Percentiles rank a stretch among this genome's conserved stretches.
Conservation (phyloP, 2,888 invertebrate species). For the Eutolmus rufibarbis region DNA sequence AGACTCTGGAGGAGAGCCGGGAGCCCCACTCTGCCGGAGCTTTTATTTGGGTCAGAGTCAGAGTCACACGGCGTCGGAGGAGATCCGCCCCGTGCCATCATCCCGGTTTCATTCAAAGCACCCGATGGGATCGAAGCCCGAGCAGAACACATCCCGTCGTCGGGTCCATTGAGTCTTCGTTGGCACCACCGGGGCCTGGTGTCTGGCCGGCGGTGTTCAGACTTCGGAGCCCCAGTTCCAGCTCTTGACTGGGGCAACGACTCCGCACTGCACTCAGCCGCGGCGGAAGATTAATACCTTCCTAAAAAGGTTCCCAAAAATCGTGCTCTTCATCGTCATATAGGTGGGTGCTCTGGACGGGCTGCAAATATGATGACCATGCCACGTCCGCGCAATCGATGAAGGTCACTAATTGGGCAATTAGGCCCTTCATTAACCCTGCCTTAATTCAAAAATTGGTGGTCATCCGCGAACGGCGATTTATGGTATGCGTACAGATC, state of each 20-base stretch:
- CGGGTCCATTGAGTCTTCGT: neutral
- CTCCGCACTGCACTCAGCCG: neutral
- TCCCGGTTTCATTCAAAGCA: neutral
- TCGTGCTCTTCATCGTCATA: neutral
- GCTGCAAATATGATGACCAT: neutral
- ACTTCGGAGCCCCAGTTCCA: neutral
- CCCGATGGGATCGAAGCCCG: neutral
- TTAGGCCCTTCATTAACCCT: neutral
- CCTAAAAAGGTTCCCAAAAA: neutral
- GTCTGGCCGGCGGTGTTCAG: neutral
- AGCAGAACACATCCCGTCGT: neutral
- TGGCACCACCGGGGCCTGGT: neutral
- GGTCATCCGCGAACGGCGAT: neutral
- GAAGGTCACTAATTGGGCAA: neutral
- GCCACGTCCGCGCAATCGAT: neutral
- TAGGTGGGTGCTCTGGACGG: neutral
- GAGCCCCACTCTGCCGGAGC: neutral
- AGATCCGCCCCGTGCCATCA: neutral
- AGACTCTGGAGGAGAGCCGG: neutral
- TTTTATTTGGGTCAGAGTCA: constrained; percentile 21
- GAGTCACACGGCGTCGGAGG: neutral
- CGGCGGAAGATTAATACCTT: neutral
- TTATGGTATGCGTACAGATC: neutral
- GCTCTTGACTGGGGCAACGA: neutral
- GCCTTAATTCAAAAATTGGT: neutral